Evolutionary conservation across 2,113 vertebrate species (phyloP).

Genomic region (Platycercus adscitus): DNA sequence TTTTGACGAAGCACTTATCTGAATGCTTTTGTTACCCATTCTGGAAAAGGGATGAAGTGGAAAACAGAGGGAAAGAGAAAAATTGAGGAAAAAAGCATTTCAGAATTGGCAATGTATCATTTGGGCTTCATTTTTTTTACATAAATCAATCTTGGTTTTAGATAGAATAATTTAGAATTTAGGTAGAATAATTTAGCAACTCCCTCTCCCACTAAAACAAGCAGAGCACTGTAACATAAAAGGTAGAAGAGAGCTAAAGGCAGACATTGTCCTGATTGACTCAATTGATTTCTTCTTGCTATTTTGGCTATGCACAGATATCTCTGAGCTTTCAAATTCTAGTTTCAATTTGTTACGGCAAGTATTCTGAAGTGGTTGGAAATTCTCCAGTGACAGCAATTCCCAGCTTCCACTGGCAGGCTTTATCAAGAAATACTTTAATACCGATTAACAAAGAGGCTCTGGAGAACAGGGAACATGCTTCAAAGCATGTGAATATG

Average conservation of each 20-base stretch:
- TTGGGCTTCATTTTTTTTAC: neutral
- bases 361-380: conserved; percentile 23
- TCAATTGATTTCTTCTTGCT: neutral
- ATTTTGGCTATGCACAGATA: neutral
- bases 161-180: neutral
- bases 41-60: neutral
- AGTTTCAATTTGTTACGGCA: conserved; percentile 25
- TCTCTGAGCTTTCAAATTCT: neutral
- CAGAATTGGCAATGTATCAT: neutral
- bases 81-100: neutral
- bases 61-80: neutral
- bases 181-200: neutral
- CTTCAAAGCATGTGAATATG: neutral
- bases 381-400: conserved; percentile 8
- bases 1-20: neutral
- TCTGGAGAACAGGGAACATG: neutral
- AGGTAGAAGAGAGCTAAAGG: neutral
- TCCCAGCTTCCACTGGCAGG: neutral
- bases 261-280: neutral
- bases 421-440: conserved; percentile 29
- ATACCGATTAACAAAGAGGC: neutral
- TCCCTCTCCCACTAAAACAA: neutral
- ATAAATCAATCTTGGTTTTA: neutral
- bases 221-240: neutral
- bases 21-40: neutral